These are phyloP conservation scores for Dufourea novaeangliae DNA, from an alignment of 1,140 invertebrate species.

Conservation along the genomic window DNA sequence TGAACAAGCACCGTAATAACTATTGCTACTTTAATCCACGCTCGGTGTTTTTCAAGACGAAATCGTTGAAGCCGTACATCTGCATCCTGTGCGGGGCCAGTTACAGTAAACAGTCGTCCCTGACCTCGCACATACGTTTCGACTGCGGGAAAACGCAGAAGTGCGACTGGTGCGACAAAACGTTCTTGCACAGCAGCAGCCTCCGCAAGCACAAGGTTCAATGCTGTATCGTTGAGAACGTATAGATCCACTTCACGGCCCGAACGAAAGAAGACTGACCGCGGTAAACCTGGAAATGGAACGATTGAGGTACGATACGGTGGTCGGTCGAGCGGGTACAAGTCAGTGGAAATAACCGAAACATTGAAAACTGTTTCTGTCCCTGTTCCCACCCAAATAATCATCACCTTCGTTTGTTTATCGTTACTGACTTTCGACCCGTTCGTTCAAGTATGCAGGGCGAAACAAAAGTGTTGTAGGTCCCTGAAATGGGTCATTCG, in stretches of 20 bases:
- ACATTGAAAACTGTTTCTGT: no score
- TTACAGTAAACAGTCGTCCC: constrained; percentile 59
- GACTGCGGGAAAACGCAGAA: constrained; percentile 68
- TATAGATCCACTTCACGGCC: neutral
- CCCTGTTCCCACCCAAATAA: no score
- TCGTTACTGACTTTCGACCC: no score
- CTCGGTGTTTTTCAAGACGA: constrained; percentile 48
- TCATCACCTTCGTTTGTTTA: no score
- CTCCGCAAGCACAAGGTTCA: constrained; percentile 70
- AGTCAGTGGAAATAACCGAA: no score
- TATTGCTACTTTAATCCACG: constrained; percentile 67
- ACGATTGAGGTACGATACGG: no score
- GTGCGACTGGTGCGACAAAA: constrained; percentile 76
- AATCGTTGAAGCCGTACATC: constrained; percentile 48
- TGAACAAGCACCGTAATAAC: constrained; percentile 76
- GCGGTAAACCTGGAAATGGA: no score
- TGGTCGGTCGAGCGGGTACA: no score
- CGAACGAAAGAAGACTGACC: no score
- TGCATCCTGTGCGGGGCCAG: constrained; percentile 58
- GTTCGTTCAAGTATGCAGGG: no score
- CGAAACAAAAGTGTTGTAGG: no score
- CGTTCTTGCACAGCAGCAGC: constrained; percentile 76
- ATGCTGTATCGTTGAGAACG: neutral
- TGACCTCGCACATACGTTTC: constrained; percentile 65
- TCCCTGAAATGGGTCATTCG: no score